These are phyloP conservation scores for Watersipora subatra DNA, from an alignment of 1,140 invertebrate genomes.

Conservation along the genomic window DNA sequence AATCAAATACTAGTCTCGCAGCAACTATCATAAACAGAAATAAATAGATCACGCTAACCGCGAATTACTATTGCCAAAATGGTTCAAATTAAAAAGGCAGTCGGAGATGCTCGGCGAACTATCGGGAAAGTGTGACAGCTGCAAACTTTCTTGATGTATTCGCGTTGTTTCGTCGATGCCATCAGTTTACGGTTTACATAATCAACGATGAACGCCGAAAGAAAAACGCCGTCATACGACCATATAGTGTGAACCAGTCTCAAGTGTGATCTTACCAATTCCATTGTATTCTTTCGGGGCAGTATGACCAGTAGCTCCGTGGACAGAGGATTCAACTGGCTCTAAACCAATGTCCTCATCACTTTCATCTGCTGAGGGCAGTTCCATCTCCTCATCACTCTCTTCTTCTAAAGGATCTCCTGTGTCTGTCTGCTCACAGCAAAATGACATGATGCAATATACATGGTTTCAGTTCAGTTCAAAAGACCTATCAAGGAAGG, in stretches of 20 bases:
- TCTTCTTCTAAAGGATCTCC: background rate
- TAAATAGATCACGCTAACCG: no score
- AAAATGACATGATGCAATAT: background rate
- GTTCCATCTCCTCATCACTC: background rate
- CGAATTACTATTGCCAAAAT: no score
- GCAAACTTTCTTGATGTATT: background rate
- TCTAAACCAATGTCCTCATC: background rate
- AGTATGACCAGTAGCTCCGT: background rate
- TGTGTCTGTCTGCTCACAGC: background rate
- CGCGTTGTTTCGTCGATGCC: no score
- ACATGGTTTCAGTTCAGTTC: background rate
- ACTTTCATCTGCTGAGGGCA: background rate
- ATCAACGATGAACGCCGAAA: no score
- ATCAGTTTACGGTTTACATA: no score
- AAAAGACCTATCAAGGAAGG: background rate
- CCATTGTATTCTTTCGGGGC: background rate
- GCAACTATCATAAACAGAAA: no score
- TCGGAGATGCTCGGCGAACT: slow-evolving; percentile 15
- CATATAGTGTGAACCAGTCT: background rate
- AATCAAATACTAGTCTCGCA: no score
- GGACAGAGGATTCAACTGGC: background rate
- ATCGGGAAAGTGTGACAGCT: slow-evolving; percentile 3
- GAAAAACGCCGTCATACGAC: background rate
- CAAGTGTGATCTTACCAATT: background rate
- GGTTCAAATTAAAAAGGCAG: slow-evolving; percentile 11